These are phyloP conservation scores for Nothocercus julius DNA, from an alignment of 2,113 vertebrate genomes.

Conservation along the genomic window DNA sequence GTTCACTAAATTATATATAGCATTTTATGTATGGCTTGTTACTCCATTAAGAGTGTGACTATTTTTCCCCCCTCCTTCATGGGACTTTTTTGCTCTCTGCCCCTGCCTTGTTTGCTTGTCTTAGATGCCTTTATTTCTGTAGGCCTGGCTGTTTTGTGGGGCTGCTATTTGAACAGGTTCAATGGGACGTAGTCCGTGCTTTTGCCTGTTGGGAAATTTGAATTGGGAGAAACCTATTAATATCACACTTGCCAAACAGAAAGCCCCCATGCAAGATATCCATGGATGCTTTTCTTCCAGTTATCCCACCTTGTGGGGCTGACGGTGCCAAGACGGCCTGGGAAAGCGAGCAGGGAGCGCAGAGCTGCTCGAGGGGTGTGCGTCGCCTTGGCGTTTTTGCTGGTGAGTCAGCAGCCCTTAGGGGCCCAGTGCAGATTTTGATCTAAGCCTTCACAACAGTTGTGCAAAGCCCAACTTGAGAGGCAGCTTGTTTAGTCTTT, in stretches of 20 bases:
- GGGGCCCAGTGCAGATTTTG: not conserved
- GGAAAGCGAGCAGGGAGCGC: not conserved
- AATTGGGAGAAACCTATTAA: not conserved
- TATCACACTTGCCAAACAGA: not conserved
- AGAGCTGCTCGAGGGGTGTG: not conserved
- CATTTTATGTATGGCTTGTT: not conserved
- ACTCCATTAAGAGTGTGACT: not conserved
- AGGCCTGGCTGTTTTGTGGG: not conserved
- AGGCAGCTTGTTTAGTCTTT: not conserved
- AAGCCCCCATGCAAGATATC: not conserved
- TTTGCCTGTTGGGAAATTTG: not conserved
- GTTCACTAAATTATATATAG: not conserved
- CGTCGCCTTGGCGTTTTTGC: not conserved
- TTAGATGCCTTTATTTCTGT: not conserved
- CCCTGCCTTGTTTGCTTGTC: not conserved
- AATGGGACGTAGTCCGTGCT: rapidly evolving
- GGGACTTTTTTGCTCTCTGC: not conserved
- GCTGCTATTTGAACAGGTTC: not conserved
- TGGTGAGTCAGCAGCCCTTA: not conserved
- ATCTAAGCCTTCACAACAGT: not conserved
- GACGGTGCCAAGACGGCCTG: rapidly evolving
- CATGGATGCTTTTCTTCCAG: not conserved
- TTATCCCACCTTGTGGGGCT: rapidly evolving
- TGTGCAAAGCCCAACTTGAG: not conserved
- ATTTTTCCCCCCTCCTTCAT: not conserved